Percentiles rank a stretch among this genome's conserved stretches.
Evolutionary conservation across 2,888 invertebrate species (phyloP).

Genomic region (Lymantria dispar): DNA sequence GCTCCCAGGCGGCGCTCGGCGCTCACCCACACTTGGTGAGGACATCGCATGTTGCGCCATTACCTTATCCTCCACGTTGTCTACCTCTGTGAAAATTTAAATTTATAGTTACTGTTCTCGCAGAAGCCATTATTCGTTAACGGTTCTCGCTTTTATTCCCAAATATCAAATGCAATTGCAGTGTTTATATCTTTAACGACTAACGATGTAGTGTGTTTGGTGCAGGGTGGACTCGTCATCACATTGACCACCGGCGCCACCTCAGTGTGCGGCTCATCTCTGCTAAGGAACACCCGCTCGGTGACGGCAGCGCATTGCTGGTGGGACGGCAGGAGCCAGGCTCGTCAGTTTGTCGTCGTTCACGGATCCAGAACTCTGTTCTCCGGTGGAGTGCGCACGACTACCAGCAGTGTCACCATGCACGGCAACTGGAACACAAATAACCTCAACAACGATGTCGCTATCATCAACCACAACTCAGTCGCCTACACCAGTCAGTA

Average conservation of each 20-base stretch:
- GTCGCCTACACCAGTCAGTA: neutral
- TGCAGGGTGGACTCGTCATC: neutral
- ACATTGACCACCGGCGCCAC: neutral
- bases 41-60: neutral
- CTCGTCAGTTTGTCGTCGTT: neutral
- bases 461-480: slow-evolving; percentile 8
- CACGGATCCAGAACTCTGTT: neutral
- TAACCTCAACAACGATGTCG: neutral
- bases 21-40: slow-evolving; percentile 6
- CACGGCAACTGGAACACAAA: neutral
- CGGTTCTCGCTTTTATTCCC: neutral
- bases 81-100: too few relatives aligned
- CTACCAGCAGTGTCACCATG: neutral
- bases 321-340: slow-evolving; percentile 17
- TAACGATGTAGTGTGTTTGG: neutral
- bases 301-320: slow-evolving; percentile 42
- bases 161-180: neutral
- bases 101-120: too few relatives aligned
- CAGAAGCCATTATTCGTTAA: too few relatives aligned
- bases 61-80: too few relatives aligned
- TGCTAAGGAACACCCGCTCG: slow-evolving; percentile 10
- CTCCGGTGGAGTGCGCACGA: neutral
- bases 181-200: neutral
- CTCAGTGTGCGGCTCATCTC: slow-evolving; percentile 34
- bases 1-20: slow-evolving; percentile 18